Evolutionary conservation across 2,888 invertebrate species (phyloP), one percentile per base, ranked within the genome.

Genomic region (Standfussiana lucernea): DNA sequence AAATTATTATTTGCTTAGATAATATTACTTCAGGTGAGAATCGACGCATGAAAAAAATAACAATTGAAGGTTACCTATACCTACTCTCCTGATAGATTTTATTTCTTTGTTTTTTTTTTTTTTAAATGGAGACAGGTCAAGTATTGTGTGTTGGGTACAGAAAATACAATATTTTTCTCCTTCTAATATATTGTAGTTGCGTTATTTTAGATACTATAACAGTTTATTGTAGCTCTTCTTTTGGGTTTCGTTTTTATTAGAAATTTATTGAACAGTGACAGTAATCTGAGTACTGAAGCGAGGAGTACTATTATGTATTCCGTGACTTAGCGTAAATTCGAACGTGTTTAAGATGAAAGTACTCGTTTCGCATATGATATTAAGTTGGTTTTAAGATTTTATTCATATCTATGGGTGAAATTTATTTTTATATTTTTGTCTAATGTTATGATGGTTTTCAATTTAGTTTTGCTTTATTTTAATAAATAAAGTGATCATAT

Each of bases 21-120:
- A 80, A 73, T n/a, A n/a, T 76, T 71, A 64, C 62, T 61, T 67
- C 71, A 59, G 62, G 47, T 65, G 66, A 53, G 50, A 74, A 64
- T 24, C 32, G 32, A 64, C 37, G 61, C 40, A 59, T 79, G 53
- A 40, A 72, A 73, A 50, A 66, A 73, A 80, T 71, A 59, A 80
- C 42, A 76, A 80, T 72, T 37, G 18, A 47, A 53, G 37, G 6
- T 42, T 24, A n/a, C n/a, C n/a, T n/a, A n/a, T n/a, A n/a, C n/a
- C n/a, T 61, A 64, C 21, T 40, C 56, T n/a, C 66, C 40, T 56
- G 53, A 62, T 32, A 45, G 28, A 45, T 56, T 62, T 4, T 8
- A 72, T 65, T 75, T 69, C 45, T 65, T 64, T 64, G 28, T 47
- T 47, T 56, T 35, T 47, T 59, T 40, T 47, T 69, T 47, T 59